Percentiles rank a stretch among this genome's conserved stretches.
phyloP scores from a whole-genome alignment of 2,113 vertebrate species.

The Carollia perspicillata region DNA sequence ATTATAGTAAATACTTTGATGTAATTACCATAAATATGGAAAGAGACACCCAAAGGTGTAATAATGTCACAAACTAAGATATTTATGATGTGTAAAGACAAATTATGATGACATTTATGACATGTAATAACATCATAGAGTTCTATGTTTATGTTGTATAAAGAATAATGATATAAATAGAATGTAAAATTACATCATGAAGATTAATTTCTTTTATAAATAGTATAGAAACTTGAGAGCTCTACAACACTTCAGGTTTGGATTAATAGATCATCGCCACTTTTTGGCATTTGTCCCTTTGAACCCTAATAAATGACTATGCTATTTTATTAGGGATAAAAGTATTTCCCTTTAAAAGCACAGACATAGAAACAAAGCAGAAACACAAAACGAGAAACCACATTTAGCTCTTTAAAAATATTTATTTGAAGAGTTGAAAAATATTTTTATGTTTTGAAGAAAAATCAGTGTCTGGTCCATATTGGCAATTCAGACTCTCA shows the following conservation, averaged over 20 bases:
- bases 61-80: slow-evolving; percentile 84
- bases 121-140: slow-evolving; percentile 77
- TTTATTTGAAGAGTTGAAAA: background rate
- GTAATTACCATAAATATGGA: slow-evolving; percentile 85
- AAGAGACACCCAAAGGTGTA: slow-evolving; percentile 84
- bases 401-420: background rate
- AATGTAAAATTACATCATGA: slow-evolving; percentile 79
- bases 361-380: slow-evolving; percentile 6
- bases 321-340: slow-evolving; percentile 19
- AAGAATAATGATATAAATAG: slow-evolving; percentile 79
- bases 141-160: slow-evolving; percentile 72
- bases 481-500: background rate
- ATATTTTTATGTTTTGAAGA: background rate
- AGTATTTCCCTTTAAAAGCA: background rate
- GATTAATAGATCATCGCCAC: slow-evolving; percentile 42
- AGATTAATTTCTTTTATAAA: slow-evolving; percentile 65
- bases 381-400: background rate
- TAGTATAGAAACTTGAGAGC: slow-evolving; percentile 58
- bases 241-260: background rate
- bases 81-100: slow-evolving; percentile 85
- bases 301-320: slow-evolving; percentile 23
- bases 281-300: slow-evolving; percentile 3
- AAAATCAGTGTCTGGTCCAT: background rate
- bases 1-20: slow-evolving; percentile 88
- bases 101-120: slow-evolving; percentile 83